Base-by-base conservation (phyloP, 2,113 vertebrate genomes). In the Romanogobio albipinnatus region DNA sequence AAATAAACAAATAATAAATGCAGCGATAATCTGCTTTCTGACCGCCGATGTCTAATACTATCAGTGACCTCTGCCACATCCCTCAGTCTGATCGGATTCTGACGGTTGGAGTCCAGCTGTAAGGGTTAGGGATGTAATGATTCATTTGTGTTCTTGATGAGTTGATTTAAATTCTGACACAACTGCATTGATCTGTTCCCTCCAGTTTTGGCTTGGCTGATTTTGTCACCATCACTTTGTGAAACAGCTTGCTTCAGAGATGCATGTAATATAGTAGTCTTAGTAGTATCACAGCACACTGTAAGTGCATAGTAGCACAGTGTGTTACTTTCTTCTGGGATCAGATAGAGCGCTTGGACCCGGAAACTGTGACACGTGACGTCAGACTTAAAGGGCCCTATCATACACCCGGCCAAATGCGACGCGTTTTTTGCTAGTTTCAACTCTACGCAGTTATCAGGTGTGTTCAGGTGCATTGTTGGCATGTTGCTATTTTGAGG, bases 21-120 rank as follows among this genome's bases (percentile, higher is more conserved):
- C 56, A n/a, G 76, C 62, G 76, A 61, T 79, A 79, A 62, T 79
- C 76, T 62, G 53, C 47, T 29, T 76, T 49, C 39, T 76, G 74
- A 53, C 24, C 13, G 47, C 53, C 8, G 22, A 79, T 43, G 36
- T 79, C 36, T 62, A 79, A 79, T 79, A 15, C 36, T 58, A 62
- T 29, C 56, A 62, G 26, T 79, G 76, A 62, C 76, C 76, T 62
- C 56, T 14, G 76, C 4, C 26, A 56, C 26, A 33, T 29, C 45
- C 33, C 33, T 61, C 76, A 14, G 56, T 43, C 76, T 45, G 43
- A 74, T 74, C 76, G n/a, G n/a, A 74, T 74, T 74, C 22, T 74
- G 71, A 49, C 7, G 0, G 45, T 29, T 29, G 45, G 47, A 75
- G 17, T 47, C 45, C 73, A 29, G 17, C 22, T 29, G 13, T 45